Evolutionary conservation across 1,140 invertebrate species (phyloP).

Genomic region (Heliconius melpomene): DNA sequence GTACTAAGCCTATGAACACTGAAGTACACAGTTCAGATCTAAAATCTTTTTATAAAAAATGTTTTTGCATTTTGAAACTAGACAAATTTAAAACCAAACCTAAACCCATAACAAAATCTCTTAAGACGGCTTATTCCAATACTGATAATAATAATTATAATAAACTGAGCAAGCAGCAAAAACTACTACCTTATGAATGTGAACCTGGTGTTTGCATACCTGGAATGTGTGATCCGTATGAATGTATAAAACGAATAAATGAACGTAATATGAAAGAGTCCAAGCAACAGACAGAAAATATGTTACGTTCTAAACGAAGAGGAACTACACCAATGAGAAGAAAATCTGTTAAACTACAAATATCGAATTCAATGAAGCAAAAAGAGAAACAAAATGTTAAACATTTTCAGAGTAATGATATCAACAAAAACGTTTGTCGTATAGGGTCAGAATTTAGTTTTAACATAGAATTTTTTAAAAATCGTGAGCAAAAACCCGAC

Average conservation of each 20-base stretch:
- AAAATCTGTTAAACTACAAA: constrained; percentile 16
- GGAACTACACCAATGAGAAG: neutral
- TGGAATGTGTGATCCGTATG: constrained; percentile 45
- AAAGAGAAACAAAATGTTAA: constrained; percentile 5
- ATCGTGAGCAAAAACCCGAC: neutral
- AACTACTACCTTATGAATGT: constrained; percentile 45
- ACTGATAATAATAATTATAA: neutral
- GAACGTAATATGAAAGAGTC: neutral
- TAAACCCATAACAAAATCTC: neutral
- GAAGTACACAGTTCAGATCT: neutral
- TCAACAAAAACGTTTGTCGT: constrained; percentile 8
- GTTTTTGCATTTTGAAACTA: constrained; percentile 34
- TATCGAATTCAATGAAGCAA: neutral
- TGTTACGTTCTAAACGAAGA: neutral
- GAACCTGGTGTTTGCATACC: constrained; percentile 45
- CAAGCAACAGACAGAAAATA: constrained; percentile 1
- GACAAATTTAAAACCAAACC: constrained; percentile 19
- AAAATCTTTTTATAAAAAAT: constrained; percentile 25
- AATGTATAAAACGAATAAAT: constrained; percentile 37
- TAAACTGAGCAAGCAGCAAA: neutral
- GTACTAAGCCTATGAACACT: neutral
- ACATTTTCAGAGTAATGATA: neutral
- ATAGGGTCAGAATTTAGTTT: constrained; percentile 43
- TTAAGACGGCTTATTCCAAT: neutral
- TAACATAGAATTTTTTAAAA: constrained; percentile 45